Evolutionary conservation across 1,140 invertebrate genomes (phyloP), one percentile per base, ranked within the genome.

Genomic region (Saxidomus purpurata): DNA sequence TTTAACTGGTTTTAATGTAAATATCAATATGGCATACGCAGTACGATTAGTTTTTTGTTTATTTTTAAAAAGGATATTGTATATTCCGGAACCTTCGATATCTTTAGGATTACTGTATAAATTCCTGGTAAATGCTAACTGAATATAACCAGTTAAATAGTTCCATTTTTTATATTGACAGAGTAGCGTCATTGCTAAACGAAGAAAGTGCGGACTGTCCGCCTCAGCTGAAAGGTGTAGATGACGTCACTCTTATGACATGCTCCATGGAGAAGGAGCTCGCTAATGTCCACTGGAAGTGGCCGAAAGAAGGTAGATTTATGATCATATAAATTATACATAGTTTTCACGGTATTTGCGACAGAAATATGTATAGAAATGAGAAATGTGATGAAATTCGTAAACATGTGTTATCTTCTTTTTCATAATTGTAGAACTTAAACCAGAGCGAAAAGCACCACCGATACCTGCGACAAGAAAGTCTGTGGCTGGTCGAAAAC

Each of bases 281-380:
- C 8, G 9, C 85, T 19, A 63, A 61, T 22, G 59, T 87, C 13
- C 49, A 61, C 6, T 87, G 85, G 85, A 25, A 49, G n/a, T 87
- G 85, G 85, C 36, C 52, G 13, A 87, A 79, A 47, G 85, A 87
- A 77, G 85, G 85, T 87, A 83, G 22, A 28, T 28, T n/a, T n/a
- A n/a, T 43, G 3, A 25, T 38, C 6, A 71, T 71, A 0, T n/a
- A 0, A 4, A 71, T 38, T 71, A 3, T 71, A 4, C n/a, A n/a
- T n/a, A n/a, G n/a, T n/a, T n/a, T n/a, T n/a, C n/a, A n/a, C n/a
- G n/a, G n/a, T n/a, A n/a, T n/a, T n/a, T n/a, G n/a, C n/a, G n/a
- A n/a, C n/a, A n/a, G n/a, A n/a, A n/a, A n/a, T n/a, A n/a, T n/a
- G n/a, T n/a, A n/a, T n/a, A n/a, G n/a, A n/a, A n/a, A n/a, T n/a